phyloP scores from a whole-genome alignment of 2,888 invertebrate species.

The Rambutsinella grinnellia region DNA sequence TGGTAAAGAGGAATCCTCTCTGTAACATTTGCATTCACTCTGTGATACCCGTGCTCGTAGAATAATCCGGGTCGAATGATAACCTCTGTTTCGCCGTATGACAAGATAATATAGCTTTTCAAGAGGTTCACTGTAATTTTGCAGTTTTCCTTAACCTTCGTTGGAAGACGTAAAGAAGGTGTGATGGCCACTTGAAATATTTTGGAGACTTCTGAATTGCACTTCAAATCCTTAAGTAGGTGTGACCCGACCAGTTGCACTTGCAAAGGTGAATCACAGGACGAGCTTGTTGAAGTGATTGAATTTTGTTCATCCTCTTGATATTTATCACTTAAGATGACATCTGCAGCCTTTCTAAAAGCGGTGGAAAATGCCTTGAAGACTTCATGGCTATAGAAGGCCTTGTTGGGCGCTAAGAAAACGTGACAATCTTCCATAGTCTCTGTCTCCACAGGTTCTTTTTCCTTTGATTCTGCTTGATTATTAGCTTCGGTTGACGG shows the following conservation, averaged over 20 bases:
- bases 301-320: not conserved
- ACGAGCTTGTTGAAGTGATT: too few relatives aligned
- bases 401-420: conserved; percentile 46
- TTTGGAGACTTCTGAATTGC: conserved; percentile 53
- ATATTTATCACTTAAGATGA: not conserved
- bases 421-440: conserved; percentile 39
- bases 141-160: conserved; percentile 18
- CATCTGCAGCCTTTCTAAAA: conserved; percentile 45
- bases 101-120: conserved; percentile 55
- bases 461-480: not conserved
- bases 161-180: conserved; percentile 26
- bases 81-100: conserved; percentile 60
- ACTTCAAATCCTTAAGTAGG: conserved; percentile 54
- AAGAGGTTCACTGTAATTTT: conserved; percentile 55
- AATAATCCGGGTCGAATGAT: conserved; percentile 60
- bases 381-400: conserved; percentile 61
- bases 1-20: conserved; percentile 63
- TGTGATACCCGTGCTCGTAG: conserved; percentile 54
- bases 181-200: conserved; percentile 56
- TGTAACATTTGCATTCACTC: conserved; percentile 57
- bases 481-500: not conserved
- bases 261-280: conserved; percentile 4
- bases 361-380: conserved; percentile 62
- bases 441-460: not conserved
- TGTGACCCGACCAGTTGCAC: conserved; percentile 63